These are phyloP conservation scores for Grallaria varia DNA, from an alignment of 2,113 vertebrate genomes.

Conservation along the genomic window DNA sequence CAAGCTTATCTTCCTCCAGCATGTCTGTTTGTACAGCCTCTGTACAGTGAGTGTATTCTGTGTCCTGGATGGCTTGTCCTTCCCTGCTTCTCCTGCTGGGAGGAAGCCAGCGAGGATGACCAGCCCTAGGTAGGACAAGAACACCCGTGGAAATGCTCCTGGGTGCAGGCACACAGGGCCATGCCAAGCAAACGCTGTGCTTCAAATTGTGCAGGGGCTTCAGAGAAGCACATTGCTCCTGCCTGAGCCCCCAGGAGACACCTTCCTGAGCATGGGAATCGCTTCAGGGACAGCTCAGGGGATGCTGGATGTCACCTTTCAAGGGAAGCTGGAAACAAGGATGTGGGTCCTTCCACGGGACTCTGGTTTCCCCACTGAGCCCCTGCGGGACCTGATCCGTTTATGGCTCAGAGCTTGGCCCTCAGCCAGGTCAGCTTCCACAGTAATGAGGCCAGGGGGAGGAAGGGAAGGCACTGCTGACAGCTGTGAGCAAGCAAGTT, in stretches of 20 bases:
- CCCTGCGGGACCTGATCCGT: background rate
- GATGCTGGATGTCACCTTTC: background rate
- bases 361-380: background rate
- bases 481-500: background rate
- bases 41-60: background rate
- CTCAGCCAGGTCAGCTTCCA: background rate
- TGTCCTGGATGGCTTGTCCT: background rate
- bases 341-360: background rate
- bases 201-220: background rate
- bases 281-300: background rate
- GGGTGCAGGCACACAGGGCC: background rate
- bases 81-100: background rate
- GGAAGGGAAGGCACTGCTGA: background rate
- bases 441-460: background rate
- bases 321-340: background rate
- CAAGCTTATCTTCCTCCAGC: background rate
- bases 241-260: background rate
- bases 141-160: background rate
- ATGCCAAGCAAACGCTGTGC: background rate
- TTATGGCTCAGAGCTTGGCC: background rate
- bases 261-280: background rate
- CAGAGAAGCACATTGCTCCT: background rate
- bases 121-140: background rate
- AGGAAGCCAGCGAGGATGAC: background rate
- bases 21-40: background rate